These are phyloP conservation scores for Epizoanthus scotinus DNA, from an alignment of 92 coral and sea anemone species.

Conservation along the genomic window DNA sequence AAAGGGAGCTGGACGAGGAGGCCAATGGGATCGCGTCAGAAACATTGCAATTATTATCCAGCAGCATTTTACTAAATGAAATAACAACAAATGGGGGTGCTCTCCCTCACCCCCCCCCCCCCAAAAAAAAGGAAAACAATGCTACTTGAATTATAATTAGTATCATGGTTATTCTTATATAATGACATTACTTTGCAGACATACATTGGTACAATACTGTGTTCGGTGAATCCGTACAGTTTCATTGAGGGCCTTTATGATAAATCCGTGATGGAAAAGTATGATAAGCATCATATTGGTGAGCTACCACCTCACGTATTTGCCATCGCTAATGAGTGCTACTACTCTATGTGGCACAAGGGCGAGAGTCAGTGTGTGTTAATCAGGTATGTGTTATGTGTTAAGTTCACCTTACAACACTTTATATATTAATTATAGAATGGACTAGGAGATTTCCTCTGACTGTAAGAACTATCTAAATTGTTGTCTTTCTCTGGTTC, in stretches of 20 bases:
- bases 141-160: too few species aligned
- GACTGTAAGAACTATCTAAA: too few species aligned
- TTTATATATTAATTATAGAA: neutral
- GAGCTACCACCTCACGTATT: conserved; percentile 94
- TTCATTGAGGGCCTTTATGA: conserved; percentile 83
- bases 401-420: neutral
- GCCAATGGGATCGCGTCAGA: too few species aligned
- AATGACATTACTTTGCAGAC: conserved; percentile 56
- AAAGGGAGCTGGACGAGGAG: too few species aligned
- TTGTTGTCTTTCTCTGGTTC: too few species aligned
- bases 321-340: conserved; percentile 97
- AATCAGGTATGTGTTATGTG: conserved; percentile 67
- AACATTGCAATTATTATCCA: too few species aligned
- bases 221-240: conserved; percentile 93
- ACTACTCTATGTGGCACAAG: conserved; percentile 94
- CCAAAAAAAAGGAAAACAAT: too few species aligned
- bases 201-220: conserved; percentile 93
- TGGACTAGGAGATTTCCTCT: neutral
- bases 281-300: conserved; percentile 86
- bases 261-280: conserved; percentile 71
- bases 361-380: conserved; percentile 93
- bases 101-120: too few species aligned
- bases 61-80: too few species aligned
- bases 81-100: too few species aligned
- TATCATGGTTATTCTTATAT: too few species aligned